Percentiles rank a stretch among this genome's conserved stretches.
phyloP scores from a whole-genome alignment of 1,140 invertebrate species.

The Zophobas morio region DNA sequence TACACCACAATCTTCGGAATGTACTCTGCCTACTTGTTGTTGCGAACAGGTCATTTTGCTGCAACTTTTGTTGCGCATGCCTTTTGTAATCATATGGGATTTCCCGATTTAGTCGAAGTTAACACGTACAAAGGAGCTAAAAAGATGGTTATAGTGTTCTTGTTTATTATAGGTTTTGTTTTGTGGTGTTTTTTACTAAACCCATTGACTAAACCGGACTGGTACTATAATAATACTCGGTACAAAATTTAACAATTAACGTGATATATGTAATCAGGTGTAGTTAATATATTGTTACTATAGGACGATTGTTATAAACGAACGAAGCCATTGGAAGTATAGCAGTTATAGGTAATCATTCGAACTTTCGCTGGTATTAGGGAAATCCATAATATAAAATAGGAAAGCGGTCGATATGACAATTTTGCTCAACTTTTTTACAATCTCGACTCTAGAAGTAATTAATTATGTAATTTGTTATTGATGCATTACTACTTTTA shows the following conservation, averaged over 20 bases:
- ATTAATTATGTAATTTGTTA: conserved; percentile 6
- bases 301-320: neutral
- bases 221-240: conserved; percentile 81
- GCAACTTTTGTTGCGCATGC: conserved; percentile 92
- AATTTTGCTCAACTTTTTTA: conserved; percentile 38
- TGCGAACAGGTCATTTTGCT: conserved; percentile 87
- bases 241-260: conserved; percentile 25
- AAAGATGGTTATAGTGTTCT: conserved; percentile 73
- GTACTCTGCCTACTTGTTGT: conserved; percentile 93
- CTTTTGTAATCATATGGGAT: conserved; percentile 97
- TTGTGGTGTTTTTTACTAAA: conserved; percentile 84
- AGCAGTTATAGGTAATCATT: neutral
- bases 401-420: neutral
- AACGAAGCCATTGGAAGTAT: too few relatives aligned
- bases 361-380: neutral
- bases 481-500: conserved; percentile 1
- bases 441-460: conserved; percentile 34
- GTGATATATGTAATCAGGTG: conserved; percentile 7
- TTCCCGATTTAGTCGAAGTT: conserved; percentile 90
- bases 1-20: conserved; percentile 95
- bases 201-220: conserved; percentile 83
- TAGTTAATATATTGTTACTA: neutral
- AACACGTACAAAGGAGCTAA: conserved; percentile 77
- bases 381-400: neutral
- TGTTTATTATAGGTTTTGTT: conserved; percentile 84